phyloP scores from a whole-genome alignment of 2,797 vertebrate species.

The Phataginus tricuspis region DNA sequence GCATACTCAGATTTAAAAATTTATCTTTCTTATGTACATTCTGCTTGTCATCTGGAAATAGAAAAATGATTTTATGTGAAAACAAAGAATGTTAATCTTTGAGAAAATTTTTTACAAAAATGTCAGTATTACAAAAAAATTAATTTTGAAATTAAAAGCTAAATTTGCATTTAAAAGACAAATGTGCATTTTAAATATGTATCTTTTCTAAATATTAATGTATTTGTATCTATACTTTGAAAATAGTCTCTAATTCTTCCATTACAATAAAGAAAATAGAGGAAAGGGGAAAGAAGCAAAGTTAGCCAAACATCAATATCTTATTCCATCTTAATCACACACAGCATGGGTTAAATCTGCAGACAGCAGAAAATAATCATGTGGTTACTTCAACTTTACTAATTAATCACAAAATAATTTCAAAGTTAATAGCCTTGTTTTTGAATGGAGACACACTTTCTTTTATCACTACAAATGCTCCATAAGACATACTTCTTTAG shows the following conservation, averaged over 20 bases:
- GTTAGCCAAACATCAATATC: neutral
- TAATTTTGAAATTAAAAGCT: slow-evolving; percentile 19
- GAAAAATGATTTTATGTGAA: slow-evolving; percentile 51
- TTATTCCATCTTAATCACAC: neutral
- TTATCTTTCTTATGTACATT: slow-evolving; percentile 56
- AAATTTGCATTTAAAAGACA: slow-evolving; percentile 41
- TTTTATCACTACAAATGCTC: neutral
- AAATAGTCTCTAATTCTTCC: slow-evolving; percentile 21
- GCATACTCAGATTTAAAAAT: slow-evolving; percentile 80
- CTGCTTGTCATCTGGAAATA: slow-evolving; percentile 74
- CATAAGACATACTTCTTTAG: neutral
- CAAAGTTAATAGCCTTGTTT: slow-evolving; percentile 14
- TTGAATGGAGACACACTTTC: neutral
- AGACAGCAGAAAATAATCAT: neutral
- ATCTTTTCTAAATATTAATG: neutral
- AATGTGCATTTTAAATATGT: slow-evolving; percentile 7
- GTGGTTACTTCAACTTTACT: neutral
- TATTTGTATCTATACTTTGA: slow-evolving; percentile 16
- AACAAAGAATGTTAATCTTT: slow-evolving; percentile 21
- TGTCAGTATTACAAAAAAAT: slow-evolving; percentile 18
- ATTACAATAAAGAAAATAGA: slow-evolving; percentile 8
- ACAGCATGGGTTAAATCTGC: neutral
- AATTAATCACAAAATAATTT: slow-evolving; percentile 17
- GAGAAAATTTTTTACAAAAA: slow-evolving; percentile 25
- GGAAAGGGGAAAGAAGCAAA: slow-evolving; percentile 30